These are phyloP conservation scores for Drosophila dives DNA, from an alignment of 2,888 invertebrate genomes.

Conservation along the genomic window DNA sequence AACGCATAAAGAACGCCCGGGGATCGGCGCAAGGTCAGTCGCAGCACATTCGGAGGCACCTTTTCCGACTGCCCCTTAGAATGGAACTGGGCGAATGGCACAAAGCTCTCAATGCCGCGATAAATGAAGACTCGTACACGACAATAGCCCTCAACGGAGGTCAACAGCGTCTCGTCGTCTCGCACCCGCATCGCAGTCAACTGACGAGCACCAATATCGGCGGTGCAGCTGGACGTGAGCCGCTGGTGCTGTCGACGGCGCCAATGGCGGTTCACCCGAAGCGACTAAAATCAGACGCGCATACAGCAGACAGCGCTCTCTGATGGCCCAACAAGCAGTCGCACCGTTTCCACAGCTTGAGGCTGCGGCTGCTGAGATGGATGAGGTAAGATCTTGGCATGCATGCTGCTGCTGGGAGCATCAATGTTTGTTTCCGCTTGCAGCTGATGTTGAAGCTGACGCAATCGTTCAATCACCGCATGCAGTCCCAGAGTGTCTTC, in stretches of 20 bases:
- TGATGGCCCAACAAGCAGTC: constrained; percentile 50
- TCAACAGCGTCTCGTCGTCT: constrained; percentile 85
- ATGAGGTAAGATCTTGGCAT: constrained; percentile 4
- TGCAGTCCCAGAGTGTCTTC: constrained; percentile 55
- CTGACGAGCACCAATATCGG: constrained; percentile 85
- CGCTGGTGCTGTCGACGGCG: constrained; percentile 52
- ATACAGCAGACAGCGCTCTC: constrained; percentile 34
- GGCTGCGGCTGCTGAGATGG: constrained; percentile 10
- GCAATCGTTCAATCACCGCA: constrained; percentile 68
- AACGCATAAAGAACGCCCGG: no score
- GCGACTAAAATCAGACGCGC: constrained; percentile 63
- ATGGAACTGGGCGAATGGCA: constrained; percentile 71
- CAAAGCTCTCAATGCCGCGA: constrained; percentile 84
- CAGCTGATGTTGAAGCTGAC: constrained; percentile 60
- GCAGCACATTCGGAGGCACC: constrained; percentile 41
- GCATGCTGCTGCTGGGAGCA: constrained; percentile 6
- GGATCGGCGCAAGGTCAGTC: constrained; percentile 35
- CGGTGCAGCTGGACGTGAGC: constrained; percentile 83
- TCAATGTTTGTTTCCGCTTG: constrained; percentile 16
- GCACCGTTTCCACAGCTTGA: constrained; percentile 51
- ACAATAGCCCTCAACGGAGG: constrained; percentile 85
- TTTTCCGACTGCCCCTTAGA: constrained; percentile 1
- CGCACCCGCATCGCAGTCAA: constrained; percentile 83
- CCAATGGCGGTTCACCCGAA: constrained; percentile 66
- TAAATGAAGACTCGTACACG: constrained; percentile 77